Evolutionary conservation across 2,888 invertebrate genomes (phyloP).

Genomic region (Alviniconcha strummeri): DNA sequence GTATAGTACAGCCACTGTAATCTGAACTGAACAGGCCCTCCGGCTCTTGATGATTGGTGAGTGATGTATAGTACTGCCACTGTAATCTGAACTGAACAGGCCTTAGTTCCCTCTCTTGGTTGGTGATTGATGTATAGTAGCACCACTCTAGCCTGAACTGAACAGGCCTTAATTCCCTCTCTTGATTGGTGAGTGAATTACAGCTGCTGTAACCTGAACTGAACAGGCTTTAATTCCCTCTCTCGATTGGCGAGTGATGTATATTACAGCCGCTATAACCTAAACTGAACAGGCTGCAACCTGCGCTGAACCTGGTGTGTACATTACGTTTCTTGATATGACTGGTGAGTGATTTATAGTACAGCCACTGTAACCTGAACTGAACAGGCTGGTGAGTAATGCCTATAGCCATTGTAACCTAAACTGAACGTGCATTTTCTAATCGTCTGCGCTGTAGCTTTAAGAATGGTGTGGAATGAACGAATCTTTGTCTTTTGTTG

Average conservation of each 20-base stretch:
- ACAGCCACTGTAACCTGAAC: too few species aligned
- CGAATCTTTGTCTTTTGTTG: too few species aligned
- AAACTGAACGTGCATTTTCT: too few species aligned
- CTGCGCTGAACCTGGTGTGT: slow-evolving; percentile 35
- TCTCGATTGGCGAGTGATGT: slow-evolving; percentile 51
- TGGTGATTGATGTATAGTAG: too few species aligned
- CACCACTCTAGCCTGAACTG: not conserved
- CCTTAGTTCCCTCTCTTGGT: too few species aligned
- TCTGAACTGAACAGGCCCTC: slow-evolving; percentile 42
- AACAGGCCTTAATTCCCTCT: slow-evolving; percentile 49
- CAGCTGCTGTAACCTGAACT: too few species aligned
- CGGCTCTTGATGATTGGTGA: slow-evolving; percentile 56
- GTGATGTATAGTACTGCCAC: not conserved
- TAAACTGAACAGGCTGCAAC: slow-evolving; percentile 6
- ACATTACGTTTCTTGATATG: slow-evolving; percentile 51
- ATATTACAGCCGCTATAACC: too few species aligned
- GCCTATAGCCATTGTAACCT: too few species aligned
- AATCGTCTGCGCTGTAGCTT: too few species aligned
- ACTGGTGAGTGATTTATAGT: slow-evolving; percentile 47
- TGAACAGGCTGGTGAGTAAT: slow-evolving; percentile 50
- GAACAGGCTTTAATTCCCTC: slow-evolving; percentile 50
- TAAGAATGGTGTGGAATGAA: too few species aligned
- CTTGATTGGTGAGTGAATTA: slow-evolving; percentile 52
- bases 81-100: too few species aligned
- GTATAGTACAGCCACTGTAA: too few species aligned